Conservation (phyloP, 2,113 vertebrate species). For the Phocoena phocoena region DNA sequence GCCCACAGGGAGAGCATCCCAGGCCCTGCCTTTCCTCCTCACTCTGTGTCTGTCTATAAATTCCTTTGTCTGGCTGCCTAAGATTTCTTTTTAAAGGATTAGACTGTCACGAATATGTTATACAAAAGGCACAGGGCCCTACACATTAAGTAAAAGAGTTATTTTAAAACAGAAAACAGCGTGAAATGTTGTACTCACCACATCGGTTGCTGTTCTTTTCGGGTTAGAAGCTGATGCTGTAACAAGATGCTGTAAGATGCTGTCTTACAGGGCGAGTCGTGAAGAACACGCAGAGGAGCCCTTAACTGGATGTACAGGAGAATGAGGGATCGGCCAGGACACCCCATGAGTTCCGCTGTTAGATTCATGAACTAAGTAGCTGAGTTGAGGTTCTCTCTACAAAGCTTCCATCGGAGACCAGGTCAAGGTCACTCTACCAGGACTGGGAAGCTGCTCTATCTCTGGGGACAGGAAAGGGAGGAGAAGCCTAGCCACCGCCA, state of each 20-base stretch:
- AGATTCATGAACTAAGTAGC: neutral
- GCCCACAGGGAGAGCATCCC: neutral
- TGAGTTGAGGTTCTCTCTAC: neutral
- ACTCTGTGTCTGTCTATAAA: neutral
- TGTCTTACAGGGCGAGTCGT: rapidly evolving
- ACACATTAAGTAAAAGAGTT: neutral
- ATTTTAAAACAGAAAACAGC: neutral
- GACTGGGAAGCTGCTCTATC: neutral
- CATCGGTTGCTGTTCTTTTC: neutral
- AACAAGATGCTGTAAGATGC: neutral
- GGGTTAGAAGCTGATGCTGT: neutral
- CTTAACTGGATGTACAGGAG: rapidly evolving
- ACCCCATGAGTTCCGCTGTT: neutral
- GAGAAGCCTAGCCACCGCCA: no score
- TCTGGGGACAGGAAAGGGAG: neutral
- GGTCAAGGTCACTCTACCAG: no score
- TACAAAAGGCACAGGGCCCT: neutral
- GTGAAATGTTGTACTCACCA: neutral
- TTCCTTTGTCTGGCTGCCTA: neutral
- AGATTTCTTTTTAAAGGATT: neutral
- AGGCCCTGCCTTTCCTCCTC: neutral
- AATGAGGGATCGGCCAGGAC: neutral
- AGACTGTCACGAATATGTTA: neutral
- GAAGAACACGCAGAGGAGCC: neutral
- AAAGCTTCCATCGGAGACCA: neutral